A percentile compares a stretch with the other conserved stretches of the same genome.
phyloP scores from a whole-genome alignment of 2,113 vertebrate species.

The Megaleporinus macrocephalus region DNA sequence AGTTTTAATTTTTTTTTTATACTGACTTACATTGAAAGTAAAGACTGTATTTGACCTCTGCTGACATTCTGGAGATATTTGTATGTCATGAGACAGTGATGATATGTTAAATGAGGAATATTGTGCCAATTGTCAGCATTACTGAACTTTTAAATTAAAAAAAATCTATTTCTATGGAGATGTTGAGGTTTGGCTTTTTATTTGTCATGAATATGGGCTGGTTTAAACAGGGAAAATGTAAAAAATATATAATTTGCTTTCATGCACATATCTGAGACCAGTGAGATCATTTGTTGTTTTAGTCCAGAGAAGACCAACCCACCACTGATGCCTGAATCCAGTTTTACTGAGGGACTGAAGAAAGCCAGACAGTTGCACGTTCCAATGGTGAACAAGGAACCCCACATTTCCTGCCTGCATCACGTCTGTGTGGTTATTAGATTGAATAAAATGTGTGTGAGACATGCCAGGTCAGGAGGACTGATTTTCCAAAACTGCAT shows the following conservation, averaged over 20 bases:
- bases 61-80: too few species aligned
- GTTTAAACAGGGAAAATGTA: too few species aligned
- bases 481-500: neutral
- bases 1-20: too few species aligned
- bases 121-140: too few species aligned
- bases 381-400: neutral
- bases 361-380: neutral
- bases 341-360: neutral
- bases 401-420: neutral
- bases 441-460: neutral
- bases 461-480: neutral
- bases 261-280: constrained; percentile 18
- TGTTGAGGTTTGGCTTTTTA: too few species aligned
- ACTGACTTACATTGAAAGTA: too few species aligned
- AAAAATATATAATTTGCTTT: too few species aligned
- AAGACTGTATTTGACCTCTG: too few species aligned
- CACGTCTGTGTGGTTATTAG: neutral
- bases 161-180: too few species aligned
- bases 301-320: neutral
- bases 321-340: neutral
- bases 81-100: too few species aligned
- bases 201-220: too few species aligned
- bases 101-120: neutral
- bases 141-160: too few species aligned
- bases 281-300: constrained; percentile 14